Conservation (phyloP, 1,140 invertebrate species). For the Sitophilus oryzae region DNA sequence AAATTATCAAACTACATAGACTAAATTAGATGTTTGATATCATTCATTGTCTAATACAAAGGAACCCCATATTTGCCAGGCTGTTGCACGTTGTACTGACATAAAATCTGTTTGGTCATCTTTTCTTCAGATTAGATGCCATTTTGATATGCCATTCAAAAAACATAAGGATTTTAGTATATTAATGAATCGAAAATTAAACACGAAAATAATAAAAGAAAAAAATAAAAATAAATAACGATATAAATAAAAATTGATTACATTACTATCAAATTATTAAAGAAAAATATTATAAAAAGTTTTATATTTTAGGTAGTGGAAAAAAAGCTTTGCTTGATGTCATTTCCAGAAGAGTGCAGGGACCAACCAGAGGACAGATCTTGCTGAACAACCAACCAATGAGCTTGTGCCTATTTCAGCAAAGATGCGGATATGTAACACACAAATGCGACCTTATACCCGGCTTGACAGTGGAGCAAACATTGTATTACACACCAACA, state of each 20-base stretch:
- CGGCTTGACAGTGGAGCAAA: slow-evolving; percentile 80
- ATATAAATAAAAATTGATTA: too few species aligned
- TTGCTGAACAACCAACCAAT: slow-evolving; percentile 77
- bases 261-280: too few species aligned
- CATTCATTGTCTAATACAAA: too few species aligned
- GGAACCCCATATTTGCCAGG: too few species aligned
- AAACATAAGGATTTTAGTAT: not conserved
- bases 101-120: not conserved
- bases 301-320: slow-evolving; percentile 62
- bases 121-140: too few species aligned
- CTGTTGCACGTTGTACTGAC: not conserved
- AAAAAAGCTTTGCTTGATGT: slow-evolving; percentile 86
- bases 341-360: slow-evolving; percentile 70
- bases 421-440: slow-evolving; percentile 78
- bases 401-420: slow-evolving; percentile 73
- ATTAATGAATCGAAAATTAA: slow-evolving; percentile 3
- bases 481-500: slow-evolving; percentile 70
- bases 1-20: too few species aligned
- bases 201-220: too few species aligned
- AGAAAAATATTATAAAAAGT: not conserved
- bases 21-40: too few species aligned
- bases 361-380: slow-evolving; percentile 74
- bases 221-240: too few species aligned
- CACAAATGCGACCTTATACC: slow-evolving; percentile 76
- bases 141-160: too few species aligned